Base-by-base conservation (phyloP, 2,113 vertebrate species). In the Synchiropus splendidus region DNA sequence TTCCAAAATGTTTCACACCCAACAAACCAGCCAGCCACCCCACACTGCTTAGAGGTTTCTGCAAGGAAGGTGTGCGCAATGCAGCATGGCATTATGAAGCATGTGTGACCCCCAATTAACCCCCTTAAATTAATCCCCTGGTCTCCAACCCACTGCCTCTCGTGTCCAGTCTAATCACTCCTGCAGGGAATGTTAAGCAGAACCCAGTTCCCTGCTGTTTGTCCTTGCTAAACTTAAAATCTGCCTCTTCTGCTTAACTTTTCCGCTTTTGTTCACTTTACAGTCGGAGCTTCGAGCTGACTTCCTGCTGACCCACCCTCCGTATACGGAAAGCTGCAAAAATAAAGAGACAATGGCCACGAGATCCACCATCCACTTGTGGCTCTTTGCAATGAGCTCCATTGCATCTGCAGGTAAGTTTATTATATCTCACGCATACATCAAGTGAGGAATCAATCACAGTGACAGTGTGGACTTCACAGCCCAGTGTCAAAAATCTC, bases 341-440 rank as follows among this genome's bases (percentile, higher is more conserved):
- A 12, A 37, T 31, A 58, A 48, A 55, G 45, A 40, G 27, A 33
- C 31, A 18, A 85, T 85, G 81, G 45, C 72, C 16, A 48, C 18
- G 60, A 63, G 50, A 58, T 46, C 32, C 34, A 10, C 16, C 31
- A 4, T 61, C 16, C 34, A 48, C 4, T 15, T 63, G 21, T 35
- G 83, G 12, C 58, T 86, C 13, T 64, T 83, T 6, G 47, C 71
- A 17, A 36, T 78, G 21, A 79, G 52, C 49, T 65, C 56, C 64
- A 18, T 71, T 40, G 59, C 64, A 30, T 71, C 60, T 55, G 78
- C 79, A 83, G 84, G 86, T 86, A 82, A 50, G 78, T 52, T 42
- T 8, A 27, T 27, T 27, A 27, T 27, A 27, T 9, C 17, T 45
- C 31, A 49, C 27, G 12, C 11, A 12, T 16, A 13, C 31, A 15